Base-by-base conservation (phyloP, 2,888 invertebrate genomes). In the Tachina lurida region DNA sequence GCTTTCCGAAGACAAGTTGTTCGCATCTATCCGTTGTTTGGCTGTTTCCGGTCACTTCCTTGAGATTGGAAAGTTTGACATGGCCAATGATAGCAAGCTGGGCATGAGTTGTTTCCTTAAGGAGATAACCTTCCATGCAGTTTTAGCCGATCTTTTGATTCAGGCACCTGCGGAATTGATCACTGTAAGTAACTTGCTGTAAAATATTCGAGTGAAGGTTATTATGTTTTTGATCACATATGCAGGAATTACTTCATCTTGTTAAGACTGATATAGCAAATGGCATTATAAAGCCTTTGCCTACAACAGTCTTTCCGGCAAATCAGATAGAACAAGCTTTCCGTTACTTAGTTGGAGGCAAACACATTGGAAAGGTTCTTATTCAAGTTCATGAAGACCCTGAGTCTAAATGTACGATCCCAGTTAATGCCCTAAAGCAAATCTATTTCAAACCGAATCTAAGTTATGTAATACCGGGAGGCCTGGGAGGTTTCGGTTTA, bases 401-500 rank as follows among this genome's bases (percentile, higher is more conserved):
- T 1, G 88, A 90, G 3, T 89, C 89, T 3, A 63, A 84, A 0
- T 86, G 86, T 8, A 91, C 92, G 2, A 52, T 90, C 19, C 92
- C 93, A 3, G 88, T 93, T n/a, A 88, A 88, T 17, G 91, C 90
- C 0, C 31, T 90, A 9, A 90, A 88, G 10, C 91, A 91, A 87
- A 73, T 91, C 0, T 92, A 91, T 85, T 93, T 92, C 41, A 89
- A 90, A 15, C 87, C 89, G 0, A 78, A 90, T 7, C 68, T 90
- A 17, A 88, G 89, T 12, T 95, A 96, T 93, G 89, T 96, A 0
- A 94, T 96, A 10, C 94, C 95, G 1, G 97, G 97, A 8, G 98
- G 98, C 54, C 94, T 98, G 0, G 98, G 98, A 58, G 98, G 98
- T 0, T 97, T 98, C 90, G 98, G 98, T 8, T 93, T 98, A 70